Percentiles rank a stretch among this genome's conserved stretches.
Conservation (phyloP, 1,140 invertebrate species). For the Sipha flava region DNA sequence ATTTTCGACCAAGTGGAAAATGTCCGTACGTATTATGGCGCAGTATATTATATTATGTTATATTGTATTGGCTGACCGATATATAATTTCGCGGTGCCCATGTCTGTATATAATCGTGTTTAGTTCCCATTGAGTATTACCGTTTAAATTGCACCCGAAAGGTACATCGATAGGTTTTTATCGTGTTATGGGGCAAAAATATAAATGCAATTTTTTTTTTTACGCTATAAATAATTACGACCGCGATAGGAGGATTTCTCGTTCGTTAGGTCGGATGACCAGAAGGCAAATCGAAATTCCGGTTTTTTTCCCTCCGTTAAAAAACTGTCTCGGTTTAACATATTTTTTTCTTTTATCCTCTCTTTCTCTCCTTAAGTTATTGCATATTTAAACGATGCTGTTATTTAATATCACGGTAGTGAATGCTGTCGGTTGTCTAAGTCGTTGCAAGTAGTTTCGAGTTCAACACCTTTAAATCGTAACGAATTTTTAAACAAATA, state of each 20-base stretch:
- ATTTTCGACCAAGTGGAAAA: no score
- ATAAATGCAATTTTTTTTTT: conserved; percentile 3
- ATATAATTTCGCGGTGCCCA: no score
- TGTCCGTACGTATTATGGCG: no score
- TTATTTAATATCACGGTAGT: neutral
- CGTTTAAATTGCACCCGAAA: neutral
- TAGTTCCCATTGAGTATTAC: neutral
- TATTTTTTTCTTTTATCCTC: no score
- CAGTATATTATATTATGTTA: no score
- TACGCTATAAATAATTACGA: neutral
- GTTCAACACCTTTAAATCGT: conserved; percentile 4
- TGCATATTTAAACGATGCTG: neutral
- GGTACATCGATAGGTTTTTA: neutral
- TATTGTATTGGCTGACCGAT: no score
- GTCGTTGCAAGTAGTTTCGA: neutral
- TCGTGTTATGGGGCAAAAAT: neutral
- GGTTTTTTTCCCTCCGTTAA: neutral
- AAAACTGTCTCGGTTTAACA: neutral
- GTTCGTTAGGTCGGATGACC: neutral
- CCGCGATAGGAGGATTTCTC: neutral
- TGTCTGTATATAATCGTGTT: no score
- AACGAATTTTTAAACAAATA: neutral
- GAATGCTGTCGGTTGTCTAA: no score
- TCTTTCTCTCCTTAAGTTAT: neutral
- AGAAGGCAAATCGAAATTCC: neutral